Evolutionary conservation across 2,113 vertebrate species (phyloP), one percentile per base, ranked within the genome.

Genomic region (Parus major): DNA sequence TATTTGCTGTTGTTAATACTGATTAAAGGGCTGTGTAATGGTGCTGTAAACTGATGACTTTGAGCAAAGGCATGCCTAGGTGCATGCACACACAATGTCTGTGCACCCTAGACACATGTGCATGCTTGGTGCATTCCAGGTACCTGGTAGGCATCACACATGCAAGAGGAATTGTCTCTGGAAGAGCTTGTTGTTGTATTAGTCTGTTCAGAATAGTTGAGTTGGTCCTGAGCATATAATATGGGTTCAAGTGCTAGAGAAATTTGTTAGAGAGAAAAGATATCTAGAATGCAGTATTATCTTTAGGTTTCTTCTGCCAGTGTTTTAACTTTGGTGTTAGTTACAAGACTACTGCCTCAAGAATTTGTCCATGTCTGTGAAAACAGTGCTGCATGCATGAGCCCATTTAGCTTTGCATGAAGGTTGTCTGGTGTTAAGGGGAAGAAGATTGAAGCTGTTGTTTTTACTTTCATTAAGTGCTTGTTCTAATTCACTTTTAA

Each of bases 141-240:
- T 66, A 8, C 59, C 47, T 39, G 5, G 0, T 24, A 44, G 49
- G 44, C 3, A 0, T 76, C 44, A 49, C 42, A 36, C 0, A 0
- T 46, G 19, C 39, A 21, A 49, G 76, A 79, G 31, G 33, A 78
- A 21, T 85, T 71, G 25, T 66, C 39, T 87, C 22, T 77, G 33
- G 24, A 33, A 63, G 42, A 63, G 31, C 31, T 65, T 82, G 29
- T 27, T 24, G 15, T 44, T 56, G 12, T 64, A 9, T 56, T 16
- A 12, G 22, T 70, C 55, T 63, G 16, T 94, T 82, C 57, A 52
- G 73, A 75, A 31, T 35, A 76, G 29, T 33, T 28, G 23, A 0
- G 15, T 56, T 79, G 35, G 7, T 72, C 35, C 41, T 7, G 15
- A n/a, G 12, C 14, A 7, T n/a, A 1, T 59, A 35, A 36, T 24